These are phyloP conservation scores for Arion vulgaris DNA, from an alignment of 1,140 invertebrate genomes.

Conservation along the genomic window DNA sequence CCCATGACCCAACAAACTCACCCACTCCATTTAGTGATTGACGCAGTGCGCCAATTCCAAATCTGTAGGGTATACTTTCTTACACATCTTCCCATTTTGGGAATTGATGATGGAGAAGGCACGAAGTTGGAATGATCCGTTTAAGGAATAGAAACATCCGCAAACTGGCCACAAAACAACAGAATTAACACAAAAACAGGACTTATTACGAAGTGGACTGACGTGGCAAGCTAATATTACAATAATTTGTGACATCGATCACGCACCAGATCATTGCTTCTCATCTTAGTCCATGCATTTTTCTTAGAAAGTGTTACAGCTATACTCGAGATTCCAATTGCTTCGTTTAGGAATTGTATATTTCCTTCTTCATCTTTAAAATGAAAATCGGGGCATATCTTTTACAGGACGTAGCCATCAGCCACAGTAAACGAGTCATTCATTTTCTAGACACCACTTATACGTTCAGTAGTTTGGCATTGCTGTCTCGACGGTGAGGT, in stretches of 20 bases:
- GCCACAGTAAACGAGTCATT: no score
- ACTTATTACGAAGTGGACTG: background rate
- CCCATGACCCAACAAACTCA: background rate
- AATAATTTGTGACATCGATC: background rate
- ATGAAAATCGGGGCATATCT: no score
- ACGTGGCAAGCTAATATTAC: background rate
- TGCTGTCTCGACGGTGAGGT: no score
- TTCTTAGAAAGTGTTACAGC: background rate
- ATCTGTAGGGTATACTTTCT: background rate
- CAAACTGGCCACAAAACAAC: background rate
- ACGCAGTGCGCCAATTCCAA: background rate
- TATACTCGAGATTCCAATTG: background rate
- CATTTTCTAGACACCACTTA: no score
- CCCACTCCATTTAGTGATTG: slow-evolving; percentile 1
- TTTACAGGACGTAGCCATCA: no score
- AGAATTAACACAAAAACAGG: slow-evolving; percentile 10
- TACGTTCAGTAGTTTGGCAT: no score
- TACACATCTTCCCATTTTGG: background rate
- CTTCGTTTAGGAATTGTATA: background rate
- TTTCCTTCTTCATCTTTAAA: background rate
- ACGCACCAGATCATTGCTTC: background rate
- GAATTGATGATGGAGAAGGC: slow-evolving; percentile 3
- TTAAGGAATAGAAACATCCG: background rate
- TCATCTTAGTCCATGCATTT: background rate
- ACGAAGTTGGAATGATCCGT: slow-evolving; percentile 6